Evolutionary conservation across 2,888 invertebrate species (phyloP).

Genomic region (Eupithecia exiguata): DNA sequence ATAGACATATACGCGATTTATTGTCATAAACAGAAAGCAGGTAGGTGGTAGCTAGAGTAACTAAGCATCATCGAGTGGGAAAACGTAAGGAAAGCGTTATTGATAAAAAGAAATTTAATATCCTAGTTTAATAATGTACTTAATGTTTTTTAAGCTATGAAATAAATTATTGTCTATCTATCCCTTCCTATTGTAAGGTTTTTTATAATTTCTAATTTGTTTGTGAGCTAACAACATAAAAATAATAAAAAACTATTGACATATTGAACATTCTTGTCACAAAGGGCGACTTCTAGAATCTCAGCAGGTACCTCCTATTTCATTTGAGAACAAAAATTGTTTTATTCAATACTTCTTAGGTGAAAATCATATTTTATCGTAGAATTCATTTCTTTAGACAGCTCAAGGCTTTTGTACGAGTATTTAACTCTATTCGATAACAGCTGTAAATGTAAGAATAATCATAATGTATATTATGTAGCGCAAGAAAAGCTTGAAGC

Average conservation of each 20-base stretch:
- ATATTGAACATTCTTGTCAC: neutral
- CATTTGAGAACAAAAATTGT: neutral
- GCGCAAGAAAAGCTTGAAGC: neutral
- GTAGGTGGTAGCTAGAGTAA: neutral
- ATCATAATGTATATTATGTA: neutral
- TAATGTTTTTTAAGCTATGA: no score
- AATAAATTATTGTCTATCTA: no score
- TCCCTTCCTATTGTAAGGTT: no score
- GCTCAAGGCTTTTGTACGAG: neutral
- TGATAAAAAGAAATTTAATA: neutral
- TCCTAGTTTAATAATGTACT: no score
- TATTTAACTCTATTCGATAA: neutral
- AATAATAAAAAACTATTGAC: no score
- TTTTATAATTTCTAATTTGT: no score
- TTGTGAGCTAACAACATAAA: no score
- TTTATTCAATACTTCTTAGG: neutral
- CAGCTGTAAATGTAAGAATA: neutral
- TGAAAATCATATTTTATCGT: neutral
- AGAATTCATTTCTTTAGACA: neutral
- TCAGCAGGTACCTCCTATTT: no score
- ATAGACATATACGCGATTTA: slow-evolving; percentile 33
- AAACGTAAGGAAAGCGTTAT: neutral
- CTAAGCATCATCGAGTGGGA: neutral
- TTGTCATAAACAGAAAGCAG: slow-evolving; percentile 17
- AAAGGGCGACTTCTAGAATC: no score